Conservation (phyloP, 2,113 vertebrate species). For the Myocastor coypus region DNA sequence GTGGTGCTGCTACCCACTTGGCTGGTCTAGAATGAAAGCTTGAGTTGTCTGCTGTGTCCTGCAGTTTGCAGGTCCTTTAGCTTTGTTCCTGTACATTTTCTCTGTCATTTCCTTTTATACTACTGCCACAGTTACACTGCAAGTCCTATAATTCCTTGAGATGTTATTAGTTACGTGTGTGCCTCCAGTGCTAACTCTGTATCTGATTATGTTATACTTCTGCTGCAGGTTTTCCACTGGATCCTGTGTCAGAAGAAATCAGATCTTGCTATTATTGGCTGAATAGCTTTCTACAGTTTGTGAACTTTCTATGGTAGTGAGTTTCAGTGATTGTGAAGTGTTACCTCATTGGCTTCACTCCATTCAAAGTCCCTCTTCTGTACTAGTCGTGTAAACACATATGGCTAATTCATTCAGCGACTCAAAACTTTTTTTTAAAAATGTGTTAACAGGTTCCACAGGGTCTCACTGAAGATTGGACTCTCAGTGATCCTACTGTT, state of each 20-base stretch:
- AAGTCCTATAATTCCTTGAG: neutral
- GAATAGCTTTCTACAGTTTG: neutral
- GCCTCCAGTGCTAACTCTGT: neutral
- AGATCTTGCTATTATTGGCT: neutral
- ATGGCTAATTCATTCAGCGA: neutral
- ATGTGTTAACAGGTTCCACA: too few relatives aligned
- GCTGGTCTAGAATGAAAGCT: neutral
- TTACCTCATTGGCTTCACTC: neutral
- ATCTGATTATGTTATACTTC: neutral
- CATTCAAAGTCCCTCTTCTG: neutral
- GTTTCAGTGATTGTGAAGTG: neutral
- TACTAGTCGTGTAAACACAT: too few relatives aligned
- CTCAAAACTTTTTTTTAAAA: too few relatives aligned
- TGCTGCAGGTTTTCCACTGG: neutral
- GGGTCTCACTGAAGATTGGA: too few relatives aligned
- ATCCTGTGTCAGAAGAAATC: neutral
- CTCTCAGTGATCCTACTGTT: too few relatives aligned
- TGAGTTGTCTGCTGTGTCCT: neutral
- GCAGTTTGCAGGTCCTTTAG: neutral
- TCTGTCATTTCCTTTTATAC: neutral
- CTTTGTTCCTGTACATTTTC: neutral
- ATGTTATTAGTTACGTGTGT: neutral
- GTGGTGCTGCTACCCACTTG: neutral
- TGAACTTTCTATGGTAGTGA: neutral
- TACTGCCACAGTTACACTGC: neutral